Conservation (phyloP, 2,888 invertebrate species). For the Onthophagus sagittarius region DNA sequence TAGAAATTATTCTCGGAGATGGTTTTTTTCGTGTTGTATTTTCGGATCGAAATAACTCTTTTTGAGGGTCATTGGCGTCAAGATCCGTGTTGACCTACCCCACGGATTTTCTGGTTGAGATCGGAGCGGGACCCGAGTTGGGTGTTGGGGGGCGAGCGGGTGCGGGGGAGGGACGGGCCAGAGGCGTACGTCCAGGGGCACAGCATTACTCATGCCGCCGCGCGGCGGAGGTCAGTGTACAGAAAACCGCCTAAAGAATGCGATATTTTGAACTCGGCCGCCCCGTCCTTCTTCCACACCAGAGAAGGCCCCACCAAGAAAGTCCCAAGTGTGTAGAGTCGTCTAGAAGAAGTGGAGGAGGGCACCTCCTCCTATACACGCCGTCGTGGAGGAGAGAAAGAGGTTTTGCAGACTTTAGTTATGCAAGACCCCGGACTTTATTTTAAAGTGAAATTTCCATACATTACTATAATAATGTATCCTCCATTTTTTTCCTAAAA, state of each 20-base stretch:
- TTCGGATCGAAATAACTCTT: background rate
- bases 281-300: background rate
- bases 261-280: background rate
- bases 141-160: conserved; percentile 41
- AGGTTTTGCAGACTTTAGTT: background rate
- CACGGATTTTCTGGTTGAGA: conserved; percentile 51
- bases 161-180: conserved; percentile 38
- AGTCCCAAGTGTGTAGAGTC: too few relatives aligned
- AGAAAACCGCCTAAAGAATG: conserved; percentile 6
- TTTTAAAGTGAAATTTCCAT: background rate
- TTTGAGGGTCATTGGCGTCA: background rate
- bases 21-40: too few relatives aligned
- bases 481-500: too few relatives aligned
- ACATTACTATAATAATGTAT: too few relatives aligned
- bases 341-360: too few relatives aligned
- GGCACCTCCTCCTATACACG: background rate
- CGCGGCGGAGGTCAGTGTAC: conserved; percentile 4
- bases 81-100: conserved; percentile 51
- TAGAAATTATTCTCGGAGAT: background rate
- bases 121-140: conserved; percentile 43
- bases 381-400: background rate
- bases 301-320: too few relatives aligned
- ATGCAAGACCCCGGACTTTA: background rate
- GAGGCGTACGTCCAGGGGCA: conserved; percentile 16
- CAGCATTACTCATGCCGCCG: conserved; percentile 17